Evolutionary conservation across 2,113 vertebrate species (phyloP).

Genomic region (Columbina picui): DNA sequence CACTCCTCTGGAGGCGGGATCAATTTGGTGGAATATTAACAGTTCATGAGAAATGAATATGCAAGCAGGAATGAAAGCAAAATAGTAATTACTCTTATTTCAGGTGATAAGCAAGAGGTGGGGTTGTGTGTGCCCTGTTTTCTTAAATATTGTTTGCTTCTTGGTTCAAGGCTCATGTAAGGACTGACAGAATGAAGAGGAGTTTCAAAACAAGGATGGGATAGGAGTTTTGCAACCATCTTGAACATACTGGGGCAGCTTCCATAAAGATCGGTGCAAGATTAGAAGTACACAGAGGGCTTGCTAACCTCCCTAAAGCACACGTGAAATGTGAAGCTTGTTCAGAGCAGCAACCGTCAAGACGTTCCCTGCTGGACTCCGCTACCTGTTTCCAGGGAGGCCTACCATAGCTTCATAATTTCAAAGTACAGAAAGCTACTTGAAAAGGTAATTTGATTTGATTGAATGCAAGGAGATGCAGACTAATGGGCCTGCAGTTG

Average conservation of each 20-base stretch:
- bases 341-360: neutral
- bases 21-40: neutral
- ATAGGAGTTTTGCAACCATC: neutral
- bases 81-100: neutral
- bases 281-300: neutral
- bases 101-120: neutral
- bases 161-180: neutral
- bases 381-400: neutral
- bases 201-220: neutral
- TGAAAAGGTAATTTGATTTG: slow-evolving; percentile 35
- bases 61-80: neutral
- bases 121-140: neutral
- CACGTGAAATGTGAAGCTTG: neutral
- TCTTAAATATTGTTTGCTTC: neutral
- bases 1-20: accelerated
- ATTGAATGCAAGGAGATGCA: neutral
- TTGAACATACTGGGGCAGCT: neutral
- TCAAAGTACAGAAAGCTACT: neutral
- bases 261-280: neutral
- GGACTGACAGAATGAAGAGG: neutral
- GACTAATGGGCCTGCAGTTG: neutral
- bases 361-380: neutral
- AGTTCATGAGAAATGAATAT: neutral
- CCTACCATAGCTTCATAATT: neutral
- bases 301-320: neutral